Evolutionary conservation across 1,140 invertebrate species (phyloP), one percentile per base, ranked within the genome.

Genomic region (Drosophila sechellia): DNA sequence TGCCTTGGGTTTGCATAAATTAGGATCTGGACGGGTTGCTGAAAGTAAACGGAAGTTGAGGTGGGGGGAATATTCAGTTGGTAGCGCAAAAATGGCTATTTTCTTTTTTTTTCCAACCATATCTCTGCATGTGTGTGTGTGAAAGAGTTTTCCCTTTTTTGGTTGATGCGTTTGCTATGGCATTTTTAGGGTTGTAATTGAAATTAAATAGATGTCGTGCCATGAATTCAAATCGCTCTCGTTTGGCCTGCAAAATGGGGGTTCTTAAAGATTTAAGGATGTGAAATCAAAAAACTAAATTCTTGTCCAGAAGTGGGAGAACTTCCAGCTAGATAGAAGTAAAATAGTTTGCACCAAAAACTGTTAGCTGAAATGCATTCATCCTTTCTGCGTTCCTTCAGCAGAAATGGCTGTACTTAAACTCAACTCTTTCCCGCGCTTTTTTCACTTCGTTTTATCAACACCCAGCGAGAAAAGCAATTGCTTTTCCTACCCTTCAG

Each of bases 191-290:
- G 83, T 83, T 87, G 79, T 87, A 87, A 87, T 87, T 87, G 83
- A 87, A 87, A 87, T 87, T 87, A 87, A 87, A 87, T 87, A 87
- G 83, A 87, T 87, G 83, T 87, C 84, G 84, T 89, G 83, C 79
- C 79, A 87, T 87, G 83, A 87, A 87, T 87, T 87, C 75, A 79
- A 87, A 87, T 83, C 66, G 79, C 54, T 55, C 63, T 77, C 46
- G 43, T 43, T 64, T 63, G 57, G 37, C 31, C 39, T 60, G 52
- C 27, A 11, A 63, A 68, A 55, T 56, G 13, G 25, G 17, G 17
- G n/a, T 25, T 50, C 50, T 81, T 81, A 65, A 81, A 86, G 73
- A 58, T 54, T 74, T 86, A 61, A 73, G 49, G 34, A 40, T 60
- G 50, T 37, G 31, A 10, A 31, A 42, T 39, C 3, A 3, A 45